A percentile compares a stretch with the other conserved stretches of the same genome.
Evolutionary conservation across 64 coral and sea anemone species (phyloP).

Genomic region (Stylophora pistillata): DNA sequence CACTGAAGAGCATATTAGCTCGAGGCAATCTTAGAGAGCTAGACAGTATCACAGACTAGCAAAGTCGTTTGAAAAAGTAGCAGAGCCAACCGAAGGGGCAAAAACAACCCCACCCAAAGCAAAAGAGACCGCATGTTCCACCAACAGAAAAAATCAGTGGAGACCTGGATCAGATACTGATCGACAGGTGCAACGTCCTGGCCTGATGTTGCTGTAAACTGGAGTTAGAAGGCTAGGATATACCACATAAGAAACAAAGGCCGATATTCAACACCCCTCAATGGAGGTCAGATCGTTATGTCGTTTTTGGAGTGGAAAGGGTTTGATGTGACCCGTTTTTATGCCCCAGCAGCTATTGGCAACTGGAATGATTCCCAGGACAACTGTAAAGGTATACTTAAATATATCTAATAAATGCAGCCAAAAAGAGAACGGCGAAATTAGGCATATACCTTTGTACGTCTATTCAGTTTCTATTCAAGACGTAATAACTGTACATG

Average conservation of each 20-base stretch:
- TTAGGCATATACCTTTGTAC: too few species aligned
- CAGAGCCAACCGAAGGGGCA: constrained; percentile 20
- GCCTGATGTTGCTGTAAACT: too few species aligned
- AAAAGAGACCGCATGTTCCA: constrained; percentile 21
- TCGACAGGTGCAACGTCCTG: too few species aligned
- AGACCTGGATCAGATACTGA: not conserved
- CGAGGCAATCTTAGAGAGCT: constrained; percentile 25
- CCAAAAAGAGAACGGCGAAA: too few species aligned
- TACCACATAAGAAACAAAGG: constrained; percentile 10
- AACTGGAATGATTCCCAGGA: not conserved
- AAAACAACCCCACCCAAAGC: not conserved
- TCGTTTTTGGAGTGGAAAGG: not conserved
- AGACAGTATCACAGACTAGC: constrained; percentile 16
- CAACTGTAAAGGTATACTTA: not conserved
- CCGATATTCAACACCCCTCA: constrained; percentile 24
- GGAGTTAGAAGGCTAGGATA: constrained; percentile 8
- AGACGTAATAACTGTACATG: too few species aligned
- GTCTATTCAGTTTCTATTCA: too few species aligned
- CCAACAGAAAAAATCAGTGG: constrained; percentile 23
- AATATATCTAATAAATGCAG: not conserved
- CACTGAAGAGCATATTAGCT: not conserved
- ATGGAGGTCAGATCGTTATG: constrained; percentile 43
- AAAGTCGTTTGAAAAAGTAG: constrained; percentile 34
- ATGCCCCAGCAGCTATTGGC: not conserved
- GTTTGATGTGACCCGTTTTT: not conserved